Evolutionary conservation across 2,797 vertebrate species (phyloP), one percentile per base, ranked within the genome.

Genomic region (Pipistrellus nathusii): DNA sequence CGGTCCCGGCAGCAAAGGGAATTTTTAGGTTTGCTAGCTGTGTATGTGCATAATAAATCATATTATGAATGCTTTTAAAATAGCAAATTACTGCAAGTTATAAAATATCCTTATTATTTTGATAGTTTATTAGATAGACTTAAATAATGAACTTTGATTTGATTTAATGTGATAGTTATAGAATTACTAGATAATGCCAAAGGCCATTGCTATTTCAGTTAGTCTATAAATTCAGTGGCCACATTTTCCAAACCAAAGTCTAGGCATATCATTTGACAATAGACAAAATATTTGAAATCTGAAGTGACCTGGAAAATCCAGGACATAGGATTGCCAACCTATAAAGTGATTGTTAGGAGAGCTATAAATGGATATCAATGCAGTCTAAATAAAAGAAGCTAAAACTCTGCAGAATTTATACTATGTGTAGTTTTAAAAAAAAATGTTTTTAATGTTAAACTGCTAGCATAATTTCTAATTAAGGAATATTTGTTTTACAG

Each of bases 251-350:
- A 83, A 88, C 64, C 41, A 66, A 93, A 95, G 81, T 95, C 66
- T 7, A 17, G 73, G 72, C 27, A 68, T 32, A 91, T 59, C 80
- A 81, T 89, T 86, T 95, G 68, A 90, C 66, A 84, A 86, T 78
- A 96, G 81, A 81, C 10, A 62, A 76, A 90, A 93, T 87, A 90
- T 30, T 85, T 72, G 85, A 83, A 95, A 83, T 90, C 81, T 85
- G 51, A 96, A 91, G 73, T 93, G 87, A 95, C 69, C 72, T 62
- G 51, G 51, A 82, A 95, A 92, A 94, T 86, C 30, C 69, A 89
- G 66, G 32, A 83, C 51, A 59, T 76, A 55, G 23, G 25, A 85
- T 85, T 90, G 57, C 15, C 38, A 85, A 57, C n/a, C 25, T 48
- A 23, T 86, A 69, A 64, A 88, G 32, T 85, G 30, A 48, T 81